These are phyloP conservation scores for Formica exsecta DNA, from an alignment of 1,140 invertebrate species.

Conservation along the genomic window DNA sequence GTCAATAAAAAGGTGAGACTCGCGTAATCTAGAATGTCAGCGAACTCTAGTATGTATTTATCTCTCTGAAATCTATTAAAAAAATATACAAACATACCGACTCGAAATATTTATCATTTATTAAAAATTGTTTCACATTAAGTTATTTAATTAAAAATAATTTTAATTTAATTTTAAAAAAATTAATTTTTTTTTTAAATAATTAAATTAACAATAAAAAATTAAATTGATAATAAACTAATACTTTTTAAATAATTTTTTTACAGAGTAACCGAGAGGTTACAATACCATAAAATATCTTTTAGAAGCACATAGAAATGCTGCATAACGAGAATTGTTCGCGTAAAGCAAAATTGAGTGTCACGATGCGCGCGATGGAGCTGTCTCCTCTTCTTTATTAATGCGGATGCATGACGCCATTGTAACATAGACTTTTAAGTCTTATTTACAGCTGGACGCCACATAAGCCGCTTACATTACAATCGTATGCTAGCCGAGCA, in stretches of 20 bases:
- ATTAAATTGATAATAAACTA: too few species aligned
- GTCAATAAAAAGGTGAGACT: background rate
- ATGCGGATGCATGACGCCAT: conserved; percentile 37
- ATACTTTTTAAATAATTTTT: too few species aligned
- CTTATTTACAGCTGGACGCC: conserved; percentile 43
- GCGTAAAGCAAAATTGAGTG: background rate
- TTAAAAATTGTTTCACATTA: too few species aligned
- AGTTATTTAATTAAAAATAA: too few species aligned
- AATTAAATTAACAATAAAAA: too few species aligned
- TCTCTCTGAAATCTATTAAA: background rate
- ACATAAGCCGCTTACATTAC: conserved; percentile 49
- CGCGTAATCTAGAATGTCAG: background rate
- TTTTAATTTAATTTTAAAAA: too few species aligned
- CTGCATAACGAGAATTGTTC: background rate
- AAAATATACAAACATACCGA: too few species aligned
- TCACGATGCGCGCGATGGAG: background rate
- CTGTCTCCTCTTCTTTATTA: conserved; percentile 39
- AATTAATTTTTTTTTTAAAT: too few species aligned
- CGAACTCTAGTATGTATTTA: background rate
- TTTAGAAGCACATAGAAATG: background rate
- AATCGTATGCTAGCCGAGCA: conserved; percentile 11
- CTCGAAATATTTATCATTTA: too few species aligned
- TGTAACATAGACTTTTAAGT: conserved; percentile 43
- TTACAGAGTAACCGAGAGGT: too few species aligned
- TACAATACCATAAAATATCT: background rate